phyloP scores from a whole-genome alignment of 2,113 vertebrate species.

The Morphnarchus princeps region DNA sequence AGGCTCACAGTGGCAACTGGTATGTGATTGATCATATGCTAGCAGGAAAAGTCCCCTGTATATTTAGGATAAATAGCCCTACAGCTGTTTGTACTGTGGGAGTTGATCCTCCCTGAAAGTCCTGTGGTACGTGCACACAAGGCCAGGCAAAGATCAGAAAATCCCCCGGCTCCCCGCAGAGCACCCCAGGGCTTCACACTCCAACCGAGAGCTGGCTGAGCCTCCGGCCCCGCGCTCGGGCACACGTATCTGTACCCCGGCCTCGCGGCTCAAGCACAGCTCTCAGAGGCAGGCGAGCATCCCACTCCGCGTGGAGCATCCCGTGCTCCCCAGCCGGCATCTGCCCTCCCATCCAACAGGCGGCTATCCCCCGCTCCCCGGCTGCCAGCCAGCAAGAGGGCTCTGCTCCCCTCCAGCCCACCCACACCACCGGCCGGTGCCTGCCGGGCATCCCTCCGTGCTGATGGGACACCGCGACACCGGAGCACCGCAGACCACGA shows the following conservation, averaged over 20 bases:
- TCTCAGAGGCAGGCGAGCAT: no score
- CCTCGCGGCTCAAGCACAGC: rapidly evolving
- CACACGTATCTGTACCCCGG: not conserved
- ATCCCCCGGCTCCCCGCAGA: no score
- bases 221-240: rapidly evolving
- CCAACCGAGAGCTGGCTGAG: rapidly evolving
- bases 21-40: rapidly evolving
- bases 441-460: not conserved
- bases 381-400: not conserved
- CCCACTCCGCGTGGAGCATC: not conserved
- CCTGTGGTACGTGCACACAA: rapidly evolving
- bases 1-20: not conserved
- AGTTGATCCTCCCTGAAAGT: not conserved
- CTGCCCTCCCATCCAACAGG: not conserved
- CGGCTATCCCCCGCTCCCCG: not conserved
- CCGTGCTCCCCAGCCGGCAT: not conserved
- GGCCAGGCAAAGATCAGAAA: not conserved
- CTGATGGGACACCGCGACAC: no score
- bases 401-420: not conserved
- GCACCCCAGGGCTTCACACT: no score
- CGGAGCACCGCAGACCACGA: rapidly evolving
- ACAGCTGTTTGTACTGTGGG: rapidly evolving
- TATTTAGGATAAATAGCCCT: not conserved
- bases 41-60: not conserved
- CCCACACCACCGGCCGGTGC: not conserved